A percentile compares a stretch with the other conserved stretches of the same genome.
Evolutionary conservation across 2,888 invertebrate species (phyloP).

Genomic region (Leptinotarsa haldemani): DNA sequence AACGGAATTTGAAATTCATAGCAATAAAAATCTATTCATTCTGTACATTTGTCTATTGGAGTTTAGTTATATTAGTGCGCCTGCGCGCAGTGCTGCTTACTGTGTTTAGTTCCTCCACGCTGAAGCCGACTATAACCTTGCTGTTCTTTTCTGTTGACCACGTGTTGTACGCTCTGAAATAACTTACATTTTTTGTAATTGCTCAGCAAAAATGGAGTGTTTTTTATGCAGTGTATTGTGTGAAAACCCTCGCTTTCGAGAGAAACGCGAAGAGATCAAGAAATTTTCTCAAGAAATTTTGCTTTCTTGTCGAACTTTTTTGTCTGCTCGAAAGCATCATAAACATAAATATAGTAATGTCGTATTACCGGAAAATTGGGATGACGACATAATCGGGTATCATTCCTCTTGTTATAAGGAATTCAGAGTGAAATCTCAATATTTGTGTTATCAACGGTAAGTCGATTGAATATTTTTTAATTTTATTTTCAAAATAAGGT

Average conservation of each 20-base stretch:
- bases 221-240: neutral
- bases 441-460: slow-evolving; percentile 20
- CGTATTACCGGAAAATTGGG: slow-evolving; percentile 20
- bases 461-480: slow-evolving; percentile 15
- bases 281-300: slow-evolving; percentile 10
- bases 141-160: neutral
- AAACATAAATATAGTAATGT: slow-evolving; percentile 15
- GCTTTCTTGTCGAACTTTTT: slow-evolving; percentile 19
- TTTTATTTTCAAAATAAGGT: neutral
- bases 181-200: neutral
- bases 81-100: neutral
- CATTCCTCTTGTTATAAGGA: slow-evolving; percentile 16
- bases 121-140: neutral
- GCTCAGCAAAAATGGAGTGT: slow-evolving; percentile 1
- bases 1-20: no score
- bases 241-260: neutral
- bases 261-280: slow-evolving; percentile 9
- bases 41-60: no score
- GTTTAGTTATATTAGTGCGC: neutral
- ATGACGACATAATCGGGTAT: slow-evolving; percentile 13
- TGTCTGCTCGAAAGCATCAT: slow-evolving; percentile 22
- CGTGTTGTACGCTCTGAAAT: slow-evolving; percentile 1
- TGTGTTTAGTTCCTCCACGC: neutral
- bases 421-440: slow-evolving; percentile 18
- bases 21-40: no score